Conservation (phyloP, 2,113 vertebrate genomes). For the Galbula dea region DNA sequence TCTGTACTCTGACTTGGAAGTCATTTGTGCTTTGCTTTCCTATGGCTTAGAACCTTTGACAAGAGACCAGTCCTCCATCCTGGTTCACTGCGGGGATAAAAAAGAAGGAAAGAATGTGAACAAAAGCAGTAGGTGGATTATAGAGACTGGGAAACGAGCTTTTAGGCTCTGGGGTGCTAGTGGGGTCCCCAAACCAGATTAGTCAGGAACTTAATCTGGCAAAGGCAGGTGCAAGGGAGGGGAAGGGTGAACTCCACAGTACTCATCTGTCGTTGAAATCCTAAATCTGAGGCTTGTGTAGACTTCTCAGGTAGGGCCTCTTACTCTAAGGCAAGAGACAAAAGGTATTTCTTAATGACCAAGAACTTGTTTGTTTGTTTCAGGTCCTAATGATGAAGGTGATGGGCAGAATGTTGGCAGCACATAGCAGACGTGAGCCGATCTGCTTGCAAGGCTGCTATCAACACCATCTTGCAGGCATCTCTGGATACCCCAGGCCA, state of each 20-base stretch:
- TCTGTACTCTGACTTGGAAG: background rate
- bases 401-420: constrained; percentile 84
- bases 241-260: background rate
- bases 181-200: background rate
- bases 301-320: background rate
- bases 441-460: constrained; percentile 78
- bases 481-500: constrained; percentile 82
- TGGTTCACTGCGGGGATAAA: background rate
- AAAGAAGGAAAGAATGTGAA: background rate
- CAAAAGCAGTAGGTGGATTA: background rate
- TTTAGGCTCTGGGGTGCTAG: background rate
- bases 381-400: constrained; percentile 86
- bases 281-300: background rate
- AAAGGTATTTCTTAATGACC: background rate
- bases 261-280: background rate
- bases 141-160: background rate
- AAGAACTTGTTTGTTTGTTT: background rate
- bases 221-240: background rate
- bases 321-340: background rate
- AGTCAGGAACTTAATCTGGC: background rate
- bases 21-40: background rate
- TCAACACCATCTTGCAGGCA: constrained; percentile 76
- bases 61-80: background rate
- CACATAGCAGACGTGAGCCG: constrained; percentile 85
- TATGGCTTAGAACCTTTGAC: background rate